A percentile compares a stretch with the other conserved stretches of the same genome.
phyloP scores from a whole-genome alignment of 2,888 invertebrate species.

The Phania funesta region DNA sequence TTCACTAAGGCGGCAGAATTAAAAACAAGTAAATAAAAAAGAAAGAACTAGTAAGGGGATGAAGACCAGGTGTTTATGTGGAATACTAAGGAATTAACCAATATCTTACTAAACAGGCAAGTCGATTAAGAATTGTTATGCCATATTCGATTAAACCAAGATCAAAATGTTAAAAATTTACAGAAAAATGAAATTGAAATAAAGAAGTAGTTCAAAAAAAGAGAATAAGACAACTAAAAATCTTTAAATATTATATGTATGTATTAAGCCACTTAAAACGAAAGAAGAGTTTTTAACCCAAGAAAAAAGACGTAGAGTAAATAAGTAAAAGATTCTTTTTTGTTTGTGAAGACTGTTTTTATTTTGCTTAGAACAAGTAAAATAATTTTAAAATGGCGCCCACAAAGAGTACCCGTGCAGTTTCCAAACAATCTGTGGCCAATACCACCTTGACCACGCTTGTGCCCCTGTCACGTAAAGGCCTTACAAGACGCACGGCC shows the following conservation, averaged over 20 bases:
- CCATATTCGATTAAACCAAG: neutral
- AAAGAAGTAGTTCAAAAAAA: conserved; percentile 7
- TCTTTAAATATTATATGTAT: neutral
- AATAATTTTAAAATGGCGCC: conserved; percentile 77
- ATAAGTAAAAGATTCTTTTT: neutral
- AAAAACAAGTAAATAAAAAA: conserved; percentile 50
- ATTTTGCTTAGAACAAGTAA: neutral
- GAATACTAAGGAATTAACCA: neutral
- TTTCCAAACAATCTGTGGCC: conserved; percentile 70
- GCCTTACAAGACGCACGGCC: conserved; percentile 72
- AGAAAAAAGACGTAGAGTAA: neutral
- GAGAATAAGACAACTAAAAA: neutral
- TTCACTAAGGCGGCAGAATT: conserved; percentile 52
- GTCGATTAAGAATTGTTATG: neutral
- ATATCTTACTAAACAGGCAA: conserved; percentile 8
- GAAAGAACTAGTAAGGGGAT: neutral
- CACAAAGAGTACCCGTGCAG: conserved; percentile 76
- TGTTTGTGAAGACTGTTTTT: conserved; percentile 19
- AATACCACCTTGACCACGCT: conserved; percentile 69
- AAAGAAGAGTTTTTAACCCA: neutral
- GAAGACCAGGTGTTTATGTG: conserved; percentile 56
- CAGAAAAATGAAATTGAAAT: conserved; percentile 39
- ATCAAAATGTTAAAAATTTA: conserved; percentile 14
- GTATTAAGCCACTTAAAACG: conserved; percentile 1
- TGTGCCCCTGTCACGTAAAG: conserved; percentile 74